Evolutionary conservation across 1,140 invertebrate genomes (phyloP), one percentile per base, ranked within the genome.

Genomic region (Neotoxoptera formosana): DNA sequence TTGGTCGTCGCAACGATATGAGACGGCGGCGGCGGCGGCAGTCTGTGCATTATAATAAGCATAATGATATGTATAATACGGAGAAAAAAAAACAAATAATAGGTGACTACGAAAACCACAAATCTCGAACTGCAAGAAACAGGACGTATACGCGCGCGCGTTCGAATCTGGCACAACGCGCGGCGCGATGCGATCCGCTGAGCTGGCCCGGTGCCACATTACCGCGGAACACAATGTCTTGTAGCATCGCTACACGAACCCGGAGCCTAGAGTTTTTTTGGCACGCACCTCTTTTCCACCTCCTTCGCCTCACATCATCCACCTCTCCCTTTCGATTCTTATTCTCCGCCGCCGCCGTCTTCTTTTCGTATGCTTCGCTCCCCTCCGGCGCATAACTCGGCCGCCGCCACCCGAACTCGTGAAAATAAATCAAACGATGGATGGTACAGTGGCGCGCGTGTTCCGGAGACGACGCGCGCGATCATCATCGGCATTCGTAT

Each of bases 81-180:
- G 30, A 34, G 60, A n/a, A 14, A n/a, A 14, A n/a, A 76, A 76
- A 76, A 76, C 30, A 76, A 36, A n/a, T 23, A 23, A 21, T 53
- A 53, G 14, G 7, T 21, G 3, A 45, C 83, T 20, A 45, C 34
- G 60, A 84, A 53, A 25, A 53, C 88, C 20, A 53, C 48, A 53
- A n/a, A 90, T 89, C 51, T 53, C 20, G 20, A 8, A n/a, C 9
- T 20, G 34, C 47, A 21, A 56, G 88, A 51, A 89, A 89, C 88
- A 56, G 88, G 88, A 89, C 88, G 60, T n/a, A n/a, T n/a, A n/a
- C 30, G 30, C 60, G 30, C 60, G 60, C 60, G 60, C 60, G 60
- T 41, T 90, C 53, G 48, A 90, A 90, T 90, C 88, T 90, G 89
- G 89, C 89, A 90, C 89, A 90, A 20, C 11, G 84, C 36, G 84